phyloP scores from a whole-genome alignment of 2,113 vertebrate species.

The Raja brachyura region DNA sequence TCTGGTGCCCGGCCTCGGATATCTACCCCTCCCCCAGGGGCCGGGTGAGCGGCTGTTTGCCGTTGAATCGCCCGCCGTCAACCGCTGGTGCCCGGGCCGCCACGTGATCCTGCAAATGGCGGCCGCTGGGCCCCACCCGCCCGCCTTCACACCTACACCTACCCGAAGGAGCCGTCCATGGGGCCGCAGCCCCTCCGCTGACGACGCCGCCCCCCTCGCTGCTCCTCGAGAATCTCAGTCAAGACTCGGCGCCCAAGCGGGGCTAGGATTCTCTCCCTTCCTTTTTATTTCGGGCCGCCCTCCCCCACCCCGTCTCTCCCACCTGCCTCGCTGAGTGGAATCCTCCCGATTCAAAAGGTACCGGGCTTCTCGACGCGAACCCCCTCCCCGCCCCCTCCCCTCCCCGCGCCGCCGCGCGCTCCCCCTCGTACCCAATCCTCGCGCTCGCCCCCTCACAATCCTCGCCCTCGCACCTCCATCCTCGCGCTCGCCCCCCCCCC shows the following conservation, averaged over 20 bases:
- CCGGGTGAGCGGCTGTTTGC: no score
- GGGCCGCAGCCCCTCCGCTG: background rate
- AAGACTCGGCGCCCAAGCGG: background rate
- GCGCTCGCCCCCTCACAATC: no score
- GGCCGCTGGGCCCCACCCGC: background rate
- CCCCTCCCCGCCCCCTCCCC: background rate
- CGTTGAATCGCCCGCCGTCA: constrained; percentile 42
- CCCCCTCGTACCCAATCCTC: background rate
- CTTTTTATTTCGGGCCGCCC: no score
- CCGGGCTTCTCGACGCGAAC: background rate
- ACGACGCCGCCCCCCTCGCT: background rate
- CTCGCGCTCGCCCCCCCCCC: no score
- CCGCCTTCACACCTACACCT: background rate
- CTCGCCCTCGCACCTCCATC: no score
- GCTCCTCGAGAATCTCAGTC: no score
- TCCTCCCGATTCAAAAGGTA: constrained; percentile 10
- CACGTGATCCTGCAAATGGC: constrained; percentile 38
- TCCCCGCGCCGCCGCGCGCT: constrained; percentile 2
- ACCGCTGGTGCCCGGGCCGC: background rate
- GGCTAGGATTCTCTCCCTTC: no score
- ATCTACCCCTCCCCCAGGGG: no score
- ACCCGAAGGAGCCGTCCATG: constrained; percentile 21
- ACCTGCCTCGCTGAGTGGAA: background rate
- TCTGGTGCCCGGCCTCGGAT: no score
- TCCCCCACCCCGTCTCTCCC: no score